These are phyloP conservation scores for Terebella lapidaria DNA, from an alignment of 2,888 invertebrate genomes.

Conservation along the genomic window DNA sequence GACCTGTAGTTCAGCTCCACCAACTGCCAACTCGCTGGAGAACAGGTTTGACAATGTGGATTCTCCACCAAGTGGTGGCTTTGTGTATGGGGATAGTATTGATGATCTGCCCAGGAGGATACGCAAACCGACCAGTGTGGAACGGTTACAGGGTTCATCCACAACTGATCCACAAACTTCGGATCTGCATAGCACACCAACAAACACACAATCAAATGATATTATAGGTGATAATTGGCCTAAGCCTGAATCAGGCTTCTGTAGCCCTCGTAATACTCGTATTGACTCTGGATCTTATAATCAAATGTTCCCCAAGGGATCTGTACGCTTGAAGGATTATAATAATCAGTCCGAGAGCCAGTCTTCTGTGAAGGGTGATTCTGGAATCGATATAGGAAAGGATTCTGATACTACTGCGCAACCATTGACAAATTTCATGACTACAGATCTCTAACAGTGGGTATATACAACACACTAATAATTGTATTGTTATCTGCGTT, in stretches of 20 bases:
- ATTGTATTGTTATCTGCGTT: too few relatives aligned
- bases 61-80: too few relatives aligned
- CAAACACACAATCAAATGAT: neutral
- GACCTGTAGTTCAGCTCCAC: neutral
- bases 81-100: too few relatives aligned
- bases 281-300: neutral
- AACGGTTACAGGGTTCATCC: too few relatives aligned
- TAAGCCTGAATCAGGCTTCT: neutral
- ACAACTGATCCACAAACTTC: too few relatives aligned
- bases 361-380: neutral
- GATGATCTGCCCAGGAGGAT: too few relatives aligned
- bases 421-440: neutral
- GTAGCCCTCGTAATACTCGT: neutral
- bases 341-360: neutral
- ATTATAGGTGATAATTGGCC: neutral
- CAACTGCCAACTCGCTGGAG: neutral
- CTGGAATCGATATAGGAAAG: conserved; percentile 2
- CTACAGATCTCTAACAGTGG: conserved; percentile 5
- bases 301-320: neutral
- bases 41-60: too few relatives aligned
- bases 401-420: neutral
- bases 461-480: too few relatives aligned
- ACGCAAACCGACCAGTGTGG: too few relatives aligned
- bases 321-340: neutral
- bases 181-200: too few relatives aligned